These are phyloP conservation scores for Stenichneumon culpator DNA, from an alignment of 2,888 invertebrate species.

Conservation along the genomic window DNA sequence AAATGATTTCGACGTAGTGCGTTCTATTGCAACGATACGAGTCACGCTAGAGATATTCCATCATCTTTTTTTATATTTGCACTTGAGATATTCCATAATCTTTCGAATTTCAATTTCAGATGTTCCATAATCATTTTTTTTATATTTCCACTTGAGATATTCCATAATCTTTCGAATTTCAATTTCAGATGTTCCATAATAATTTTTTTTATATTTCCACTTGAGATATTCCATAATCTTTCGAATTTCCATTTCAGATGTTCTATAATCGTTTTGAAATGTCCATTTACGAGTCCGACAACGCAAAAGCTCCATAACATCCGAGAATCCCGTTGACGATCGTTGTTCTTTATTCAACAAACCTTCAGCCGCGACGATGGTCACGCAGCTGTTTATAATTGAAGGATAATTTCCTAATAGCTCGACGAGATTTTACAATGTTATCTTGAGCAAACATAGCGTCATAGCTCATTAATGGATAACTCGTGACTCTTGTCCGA, in stretches of 20 bases:
- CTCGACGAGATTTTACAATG: constrained; percentile 41
- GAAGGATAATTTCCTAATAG: constrained; percentile 51
- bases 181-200: neutral
- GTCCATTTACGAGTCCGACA: constrained; percentile 35
- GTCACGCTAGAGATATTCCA: constrained; percentile 12
- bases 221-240: neutral
- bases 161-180: too few relatives aligned
- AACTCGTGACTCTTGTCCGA: constrained; percentile 28
- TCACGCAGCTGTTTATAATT: constrained; percentile 49
- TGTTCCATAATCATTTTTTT: neutral
- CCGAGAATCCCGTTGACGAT: constrained; percentile 48
- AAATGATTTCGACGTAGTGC: constrained; percentile 6
- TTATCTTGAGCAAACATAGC: constrained; percentile 18
- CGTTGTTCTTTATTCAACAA: constrained; percentile 58
- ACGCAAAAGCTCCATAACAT: constrained; percentile 35
- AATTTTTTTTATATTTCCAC: neutral
- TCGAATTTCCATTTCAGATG: neutral
- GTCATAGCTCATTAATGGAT: constrained; percentile 15
- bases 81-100: neutral
- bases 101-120: neutral
- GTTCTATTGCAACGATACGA: constrained; percentile 21
- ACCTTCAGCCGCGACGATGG: constrained; percentile 41
- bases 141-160: neutral
- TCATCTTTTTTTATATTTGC: constrained; percentile 27
- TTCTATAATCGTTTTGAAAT: constrained; percentile 28